phyloP scores from a whole-genome alignment of 2,113 vertebrate genomes.

The Otocyon megalotis region DNA sequence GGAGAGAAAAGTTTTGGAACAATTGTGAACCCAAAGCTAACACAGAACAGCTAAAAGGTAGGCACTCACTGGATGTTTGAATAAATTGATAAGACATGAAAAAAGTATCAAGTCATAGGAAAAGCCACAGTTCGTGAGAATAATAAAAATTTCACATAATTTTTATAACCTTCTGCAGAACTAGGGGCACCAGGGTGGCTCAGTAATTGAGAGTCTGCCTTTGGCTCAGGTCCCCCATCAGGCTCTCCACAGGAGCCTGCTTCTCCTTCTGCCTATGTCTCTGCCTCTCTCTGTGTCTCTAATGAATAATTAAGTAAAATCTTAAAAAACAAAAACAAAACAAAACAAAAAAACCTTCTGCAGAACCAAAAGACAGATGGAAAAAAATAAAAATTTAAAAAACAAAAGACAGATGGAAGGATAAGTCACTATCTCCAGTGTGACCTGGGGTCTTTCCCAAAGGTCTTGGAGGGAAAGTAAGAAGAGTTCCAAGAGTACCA shows the following conservation, averaged over 20 bases:
- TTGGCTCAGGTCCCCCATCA: too few species aligned
- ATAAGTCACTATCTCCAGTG: neutral
- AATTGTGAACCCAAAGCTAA: neutral
- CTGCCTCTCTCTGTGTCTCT: too few species aligned
- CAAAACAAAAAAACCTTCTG: too few species aligned
- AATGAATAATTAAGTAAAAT: too few species aligned
- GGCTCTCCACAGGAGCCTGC: too few species aligned
- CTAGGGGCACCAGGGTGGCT: neutral
- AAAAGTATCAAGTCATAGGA: neutral
- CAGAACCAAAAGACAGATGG: too few species aligned
- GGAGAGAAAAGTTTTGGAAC: neutral
- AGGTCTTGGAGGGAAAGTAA: neutral
- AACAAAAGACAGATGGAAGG: neutral
- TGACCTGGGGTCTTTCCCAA: neutral
- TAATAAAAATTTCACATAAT: neutral
- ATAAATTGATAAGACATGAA: neutral
- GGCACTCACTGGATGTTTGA: neutral
- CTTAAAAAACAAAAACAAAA: too few species aligned
- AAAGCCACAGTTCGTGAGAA: neutral
- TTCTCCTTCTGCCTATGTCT: too few species aligned
- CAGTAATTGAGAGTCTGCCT: too few species aligned
- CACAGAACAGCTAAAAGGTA: neutral
- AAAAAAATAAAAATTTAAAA: too few species aligned
- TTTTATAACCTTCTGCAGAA: neutral
- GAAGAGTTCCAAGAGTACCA: neutral